A percentile compares a stretch with the other conserved stretches of the same genome.
phyloP scores from a whole-genome alignment of 2,113 vertebrate species.

The Heterocephalus glaber region DNA sequence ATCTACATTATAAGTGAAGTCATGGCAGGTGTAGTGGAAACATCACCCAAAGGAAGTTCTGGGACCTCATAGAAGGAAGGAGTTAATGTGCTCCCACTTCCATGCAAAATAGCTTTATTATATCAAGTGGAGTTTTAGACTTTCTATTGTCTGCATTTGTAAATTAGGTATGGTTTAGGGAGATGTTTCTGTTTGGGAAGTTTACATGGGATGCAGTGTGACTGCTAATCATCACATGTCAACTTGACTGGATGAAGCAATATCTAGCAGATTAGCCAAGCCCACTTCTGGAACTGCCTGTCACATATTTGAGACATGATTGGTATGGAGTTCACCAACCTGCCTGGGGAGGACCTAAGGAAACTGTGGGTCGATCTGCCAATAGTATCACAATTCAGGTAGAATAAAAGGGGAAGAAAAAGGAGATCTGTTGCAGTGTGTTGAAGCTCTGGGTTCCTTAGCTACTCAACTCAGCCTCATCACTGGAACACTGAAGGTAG shows the following conservation, averaged over 20 bases:
- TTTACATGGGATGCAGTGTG: not conserved
- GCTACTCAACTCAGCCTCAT: not conserved
- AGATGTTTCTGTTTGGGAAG: not conserved
- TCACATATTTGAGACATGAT: not conserved
- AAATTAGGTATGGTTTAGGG: not conserved
- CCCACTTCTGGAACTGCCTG: not conserved
- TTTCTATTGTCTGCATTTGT: too few relatives aligned
- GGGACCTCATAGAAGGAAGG: too few relatives aligned
- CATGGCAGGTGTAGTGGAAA: not conserved
- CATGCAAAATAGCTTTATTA: too few relatives aligned
- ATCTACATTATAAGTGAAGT: not conserved
- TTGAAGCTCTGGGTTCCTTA: not conserved
- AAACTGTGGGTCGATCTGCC: not conserved
- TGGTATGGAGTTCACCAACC: not conserved
- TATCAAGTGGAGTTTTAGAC: too few relatives aligned
- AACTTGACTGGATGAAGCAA: not conserved
- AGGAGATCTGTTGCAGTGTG: not conserved
- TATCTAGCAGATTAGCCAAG: not conserved
- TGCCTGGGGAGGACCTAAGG: not conserved
- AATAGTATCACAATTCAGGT: not conserved
- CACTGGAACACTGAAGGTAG: not conserved
- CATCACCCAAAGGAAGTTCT: not conserved
- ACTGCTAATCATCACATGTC: not conserved
- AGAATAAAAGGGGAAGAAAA: not conserved
- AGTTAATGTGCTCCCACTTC: too few relatives aligned